Evolutionary conservation across 2,113 vertebrate genomes (phyloP).

Genomic region (Patagioenas fasciata): DNA sequence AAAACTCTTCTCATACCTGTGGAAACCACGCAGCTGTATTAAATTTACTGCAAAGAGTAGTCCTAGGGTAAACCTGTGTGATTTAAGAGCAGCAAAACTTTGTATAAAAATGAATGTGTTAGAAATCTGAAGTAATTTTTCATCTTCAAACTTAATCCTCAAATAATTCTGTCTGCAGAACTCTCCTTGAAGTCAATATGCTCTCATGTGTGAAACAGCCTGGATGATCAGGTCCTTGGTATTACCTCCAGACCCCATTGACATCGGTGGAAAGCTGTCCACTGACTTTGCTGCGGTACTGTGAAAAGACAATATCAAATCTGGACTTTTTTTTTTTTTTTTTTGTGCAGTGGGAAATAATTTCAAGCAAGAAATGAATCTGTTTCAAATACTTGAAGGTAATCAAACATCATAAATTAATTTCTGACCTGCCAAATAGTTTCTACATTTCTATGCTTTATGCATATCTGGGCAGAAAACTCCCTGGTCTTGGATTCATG

Average conservation of each 20-base stretch:
- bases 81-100: neutral
- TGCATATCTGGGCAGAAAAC: neutral
- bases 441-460: neutral
- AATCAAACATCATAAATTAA: neutral
- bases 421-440: neutral
- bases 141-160: neutral
- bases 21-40: neutral
- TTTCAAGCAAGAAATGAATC: neutral
- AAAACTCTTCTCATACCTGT: neutral
- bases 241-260: neutral
- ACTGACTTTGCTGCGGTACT: neutral
- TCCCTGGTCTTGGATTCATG: neutral
- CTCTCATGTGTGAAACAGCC: neutral
- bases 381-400: neutral
- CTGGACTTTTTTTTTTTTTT: neutral
- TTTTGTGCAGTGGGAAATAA: neutral
- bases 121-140: neutral
- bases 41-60: neutral
- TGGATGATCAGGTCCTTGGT: neutral
- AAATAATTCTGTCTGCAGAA: neutral
- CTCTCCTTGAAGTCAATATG: neutral
- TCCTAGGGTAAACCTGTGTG: neutral
- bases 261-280: neutral
- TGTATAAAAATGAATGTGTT: neutral
- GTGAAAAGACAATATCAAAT: neutral